Evolutionary conservation across 2,888 invertebrate genomes (phyloP).

Genomic region (Bhutanitis thaidina): DNA sequence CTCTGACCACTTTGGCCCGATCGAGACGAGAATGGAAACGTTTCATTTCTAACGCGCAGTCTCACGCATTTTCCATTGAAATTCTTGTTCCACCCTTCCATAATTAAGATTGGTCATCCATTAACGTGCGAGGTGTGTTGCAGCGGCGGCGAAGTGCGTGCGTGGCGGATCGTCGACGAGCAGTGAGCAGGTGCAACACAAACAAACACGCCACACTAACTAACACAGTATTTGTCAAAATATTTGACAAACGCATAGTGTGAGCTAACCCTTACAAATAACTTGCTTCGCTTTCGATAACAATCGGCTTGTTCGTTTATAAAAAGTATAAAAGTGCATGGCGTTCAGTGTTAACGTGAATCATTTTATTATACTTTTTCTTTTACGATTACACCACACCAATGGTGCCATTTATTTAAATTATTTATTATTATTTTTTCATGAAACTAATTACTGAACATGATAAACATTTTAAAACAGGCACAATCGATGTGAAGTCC

Average conservation of each 20-base stretch:
- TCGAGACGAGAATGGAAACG: no score
- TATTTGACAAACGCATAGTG: conserved; percentile 13
- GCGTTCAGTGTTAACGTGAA: not conserved
- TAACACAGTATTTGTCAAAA: conserved; percentile 13
- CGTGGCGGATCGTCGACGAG: conserved; percentile 78
- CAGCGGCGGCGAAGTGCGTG: conserved; percentile 87
- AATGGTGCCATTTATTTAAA: no score
- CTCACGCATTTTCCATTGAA: not conserved
- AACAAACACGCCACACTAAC: conserved; percentile 18
- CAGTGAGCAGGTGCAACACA: conserved; percentile 48
- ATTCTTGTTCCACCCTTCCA: not conserved
- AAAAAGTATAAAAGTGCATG: not conserved
- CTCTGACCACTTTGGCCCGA: no score
- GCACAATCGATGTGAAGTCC: no score
- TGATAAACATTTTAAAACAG: no score
- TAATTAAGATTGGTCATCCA: not conserved
- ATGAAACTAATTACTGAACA: no score
- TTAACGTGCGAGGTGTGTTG: conserved; percentile 63
- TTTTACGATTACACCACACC: no score
- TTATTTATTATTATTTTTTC: no score
- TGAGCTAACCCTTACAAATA: conserved; percentile 6
- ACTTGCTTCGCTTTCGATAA: conserved; percentile 13
- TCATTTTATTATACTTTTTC: not conserved
- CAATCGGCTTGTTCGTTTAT: conserved; percentile 7
- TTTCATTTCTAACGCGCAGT: no score